Conservation (phyloP, 2,888 invertebrate species). For the Euphydryas editha region DNA sequence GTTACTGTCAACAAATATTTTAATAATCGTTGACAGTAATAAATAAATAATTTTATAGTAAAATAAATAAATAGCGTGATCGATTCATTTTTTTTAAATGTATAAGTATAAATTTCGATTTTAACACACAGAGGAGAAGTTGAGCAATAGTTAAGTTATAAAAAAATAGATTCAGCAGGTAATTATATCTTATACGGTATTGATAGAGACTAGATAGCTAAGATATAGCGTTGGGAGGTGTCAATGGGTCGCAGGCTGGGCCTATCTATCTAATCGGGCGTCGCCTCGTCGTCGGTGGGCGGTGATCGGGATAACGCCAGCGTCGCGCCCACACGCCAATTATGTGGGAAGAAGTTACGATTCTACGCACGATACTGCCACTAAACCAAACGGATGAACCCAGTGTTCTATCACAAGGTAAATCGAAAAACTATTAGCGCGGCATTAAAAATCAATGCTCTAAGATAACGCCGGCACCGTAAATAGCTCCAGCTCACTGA, state of each 20-base stretch:
- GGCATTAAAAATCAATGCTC: constrained; percentile 68
- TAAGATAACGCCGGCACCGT: constrained; percentile 51
- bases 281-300: constrained; percentile 77
- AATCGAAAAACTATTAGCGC: constrained; percentile 72
- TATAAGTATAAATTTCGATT: too few species aligned
- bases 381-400: constrained; percentile 62
- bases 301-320: constrained; percentile 77
- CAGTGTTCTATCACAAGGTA: constrained; percentile 53
- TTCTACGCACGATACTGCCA: constrained; percentile 70
- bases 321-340: constrained; percentile 81
- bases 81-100: too few species aligned
- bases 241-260: constrained; percentile 60
- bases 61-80: not conserved
- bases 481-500: constrained; percentile 46
- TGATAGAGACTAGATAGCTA: constrained; percentile 28
- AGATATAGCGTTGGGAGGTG: constrained; percentile 39
- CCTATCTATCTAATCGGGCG: constrained; percentile 76
- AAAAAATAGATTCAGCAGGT: too few species aligned
- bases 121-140: too few species aligned
- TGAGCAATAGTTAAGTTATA: not conserved
- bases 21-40: too few species aligned
- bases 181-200: constrained; percentile 1
- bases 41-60: too few species aligned
- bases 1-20: constrained; percentile 12
- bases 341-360: constrained; percentile 82